A percentile compares a stretch with the other conserved stretches of the same genome.
phyloP scores from a whole-genome alignment of 2,113 vertebrate genomes.

The Oryzias curvinotus region DNA sequence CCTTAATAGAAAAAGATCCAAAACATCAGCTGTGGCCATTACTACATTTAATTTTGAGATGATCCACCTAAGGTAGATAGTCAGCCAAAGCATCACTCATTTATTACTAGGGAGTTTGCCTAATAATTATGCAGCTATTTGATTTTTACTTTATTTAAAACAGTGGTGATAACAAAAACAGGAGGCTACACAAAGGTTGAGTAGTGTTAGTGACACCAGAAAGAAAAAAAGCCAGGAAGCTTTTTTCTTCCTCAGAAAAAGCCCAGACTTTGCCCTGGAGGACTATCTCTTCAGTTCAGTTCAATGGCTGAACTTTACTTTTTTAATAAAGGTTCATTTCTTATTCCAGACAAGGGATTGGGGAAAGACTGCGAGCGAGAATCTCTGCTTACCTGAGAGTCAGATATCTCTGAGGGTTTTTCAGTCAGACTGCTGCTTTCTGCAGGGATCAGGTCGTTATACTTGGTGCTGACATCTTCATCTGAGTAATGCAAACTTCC shows the following conservation, averaged over 20 bases:
- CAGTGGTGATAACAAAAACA: conserved; percentile 1
- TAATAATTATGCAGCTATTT: conserved; percentile 26
- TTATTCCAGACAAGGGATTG: conserved; percentile 11
- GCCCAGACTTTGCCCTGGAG: conserved; percentile 14
- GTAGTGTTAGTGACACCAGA: neutral
- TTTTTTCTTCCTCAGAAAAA: conserved; percentile 20
- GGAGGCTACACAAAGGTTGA: conserved; percentile 3
- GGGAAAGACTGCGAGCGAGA: conserved; percentile 8
- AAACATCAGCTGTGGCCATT: conserved; percentile 23
- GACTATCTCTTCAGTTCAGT: conserved; percentile 25
- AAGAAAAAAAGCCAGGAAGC: conserved; percentile 4
- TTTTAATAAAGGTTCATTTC: conserved; percentile 22
- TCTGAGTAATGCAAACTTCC: conserved; percentile 98
- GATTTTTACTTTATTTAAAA: conserved; percentile 10
- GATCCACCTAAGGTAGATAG: conserved; percentile 33
- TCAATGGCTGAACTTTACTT: conserved; percentile 23
- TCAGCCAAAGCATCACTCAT: conserved; percentile 22
- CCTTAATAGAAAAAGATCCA: conserved; percentile 26
- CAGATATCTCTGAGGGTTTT: conserved; percentile 95
- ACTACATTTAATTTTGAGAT: conserved; percentile 33
- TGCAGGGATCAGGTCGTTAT: conserved; percentile 94
- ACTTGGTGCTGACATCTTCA: conserved; percentile 93
- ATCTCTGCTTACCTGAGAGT: conserved; percentile 87
- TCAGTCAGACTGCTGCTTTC: conserved; percentile 98
- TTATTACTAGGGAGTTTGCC: conserved; percentile 7